These are phyloP conservation scores for Rhea pennata DNA, from an alignment of 2,113 vertebrate species.

Conservation along the genomic window DNA sequence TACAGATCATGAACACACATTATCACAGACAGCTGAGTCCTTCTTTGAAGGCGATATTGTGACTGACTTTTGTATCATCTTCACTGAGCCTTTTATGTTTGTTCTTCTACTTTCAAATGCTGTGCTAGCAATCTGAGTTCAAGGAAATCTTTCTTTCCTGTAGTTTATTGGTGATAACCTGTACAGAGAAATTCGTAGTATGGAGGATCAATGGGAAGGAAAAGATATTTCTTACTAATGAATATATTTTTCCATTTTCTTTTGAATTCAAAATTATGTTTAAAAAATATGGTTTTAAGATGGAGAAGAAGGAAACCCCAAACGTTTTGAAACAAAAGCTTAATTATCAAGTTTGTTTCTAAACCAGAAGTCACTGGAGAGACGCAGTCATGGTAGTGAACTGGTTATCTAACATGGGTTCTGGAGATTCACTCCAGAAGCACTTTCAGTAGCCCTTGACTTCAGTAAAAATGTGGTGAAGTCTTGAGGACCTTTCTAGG, in stretches of 20 bases:
- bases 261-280: not conserved
- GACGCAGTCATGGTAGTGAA: accelerated
- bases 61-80: not conserved
- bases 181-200: not conserved
- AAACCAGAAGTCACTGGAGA: not conserved
- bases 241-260: not conserved
- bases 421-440: not conserved
- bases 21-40: not conserved
- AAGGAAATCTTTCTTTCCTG: not conserved
- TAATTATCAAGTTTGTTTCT: not conserved
- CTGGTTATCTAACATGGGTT: not conserved
- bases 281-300: not conserved
- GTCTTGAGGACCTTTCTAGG: not conserved
- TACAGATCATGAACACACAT: accelerated
- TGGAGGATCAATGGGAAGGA: not conserved
- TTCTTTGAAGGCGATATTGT: not conserved
- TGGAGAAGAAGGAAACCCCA: not conserved
- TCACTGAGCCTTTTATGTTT: not conserved
- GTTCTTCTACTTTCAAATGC: not conserved
- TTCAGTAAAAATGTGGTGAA: not conserved
- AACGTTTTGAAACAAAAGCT: not conserved
- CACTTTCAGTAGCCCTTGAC: not conserved
- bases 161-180: not conserved
- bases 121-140: not conserved
- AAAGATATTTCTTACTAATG: not conserved